These are phyloP conservation scores for Ganaspis sp. DNA, from an alignment of 1,140 invertebrate species.

Conservation along the genomic window DNA sequence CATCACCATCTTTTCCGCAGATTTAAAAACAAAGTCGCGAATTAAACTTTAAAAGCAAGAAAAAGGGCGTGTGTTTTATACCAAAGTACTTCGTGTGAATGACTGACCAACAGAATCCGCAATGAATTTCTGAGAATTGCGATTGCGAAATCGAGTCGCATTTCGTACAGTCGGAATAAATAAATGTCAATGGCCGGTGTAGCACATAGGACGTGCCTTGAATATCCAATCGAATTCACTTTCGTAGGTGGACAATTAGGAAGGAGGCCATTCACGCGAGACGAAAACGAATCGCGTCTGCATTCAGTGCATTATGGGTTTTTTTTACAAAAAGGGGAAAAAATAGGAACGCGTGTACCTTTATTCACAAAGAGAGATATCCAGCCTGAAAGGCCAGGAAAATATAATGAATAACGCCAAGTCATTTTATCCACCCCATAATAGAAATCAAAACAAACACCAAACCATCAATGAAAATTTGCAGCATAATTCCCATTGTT, in stretches of 20 bases:
- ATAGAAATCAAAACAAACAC: constrained; percentile 21
- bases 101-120: neutral
- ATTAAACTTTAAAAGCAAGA: no score
- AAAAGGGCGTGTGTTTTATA: no score
- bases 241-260: constrained; percentile 17
- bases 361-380: neutral
- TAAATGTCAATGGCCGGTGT: constrained; percentile 15
- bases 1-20: no score
- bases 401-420: constrained; percentile 20
- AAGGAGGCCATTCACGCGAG: constrained; percentile 17
- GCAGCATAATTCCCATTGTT: neutral
- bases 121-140: neutral
- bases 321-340: no score
- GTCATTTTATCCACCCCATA: neutral
- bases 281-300: neutral
- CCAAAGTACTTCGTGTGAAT: neutral
- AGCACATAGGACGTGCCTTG: neutral
- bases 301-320: neutral
- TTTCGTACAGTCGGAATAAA: constrained; percentile 21
- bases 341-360: neutral
- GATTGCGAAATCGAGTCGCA: constrained; percentile 15
- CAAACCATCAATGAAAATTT: constrained; percentile 18
- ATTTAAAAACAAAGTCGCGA: no score
- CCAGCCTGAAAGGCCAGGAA: constrained; percentile 18
- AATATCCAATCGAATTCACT: neutral